These are phyloP conservation scores for Clanis bilineata DNA, from an alignment of 2,888 invertebrate genomes.

Conservation along the genomic window DNA sequence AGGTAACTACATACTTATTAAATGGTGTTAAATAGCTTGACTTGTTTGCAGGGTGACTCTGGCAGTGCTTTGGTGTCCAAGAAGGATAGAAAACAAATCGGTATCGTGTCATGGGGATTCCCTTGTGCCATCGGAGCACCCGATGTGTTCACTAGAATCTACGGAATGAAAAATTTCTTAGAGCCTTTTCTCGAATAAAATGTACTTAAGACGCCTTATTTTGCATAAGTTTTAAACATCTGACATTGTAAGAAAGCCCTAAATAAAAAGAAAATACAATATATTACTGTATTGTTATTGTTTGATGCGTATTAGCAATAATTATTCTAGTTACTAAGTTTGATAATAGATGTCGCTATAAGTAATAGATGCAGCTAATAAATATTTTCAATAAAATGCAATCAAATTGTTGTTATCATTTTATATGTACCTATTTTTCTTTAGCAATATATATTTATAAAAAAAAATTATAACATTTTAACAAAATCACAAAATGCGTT, in stretches of 20 bases:
- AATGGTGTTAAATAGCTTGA: constrained; percentile 9
- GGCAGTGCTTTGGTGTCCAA: constrained; percentile 15
- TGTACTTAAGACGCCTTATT: not conserved
- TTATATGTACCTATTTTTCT: too few species aligned
- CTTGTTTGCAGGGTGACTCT: constrained; percentile 21
- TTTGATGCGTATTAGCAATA: too few species aligned
- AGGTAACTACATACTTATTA: too few species aligned
- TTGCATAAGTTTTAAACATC: not conserved
- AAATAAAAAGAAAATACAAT: too few species aligned
- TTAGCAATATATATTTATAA: too few species aligned
- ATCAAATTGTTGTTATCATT: too few species aligned
- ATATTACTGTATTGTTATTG: too few species aligned
- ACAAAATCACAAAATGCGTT: not conserved
- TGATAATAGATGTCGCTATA: not conserved
- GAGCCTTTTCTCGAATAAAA: not conserved
- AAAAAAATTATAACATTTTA: too few species aligned
- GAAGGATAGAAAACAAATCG: constrained; percentile 37
- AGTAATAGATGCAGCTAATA: not conserved
- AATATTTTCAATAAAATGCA: not conserved
- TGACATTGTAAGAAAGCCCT: too few species aligned
- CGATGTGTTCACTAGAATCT: constrained; percentile 49
- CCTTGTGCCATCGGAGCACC: constrained; percentile 55
- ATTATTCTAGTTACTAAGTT: not conserved
- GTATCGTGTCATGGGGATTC: constrained; percentile 59
- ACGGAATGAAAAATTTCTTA: constrained; percentile 33